Conservation (phyloP, 2,888 invertebrate species). For the Stenolophus ochropezus region DNA sequence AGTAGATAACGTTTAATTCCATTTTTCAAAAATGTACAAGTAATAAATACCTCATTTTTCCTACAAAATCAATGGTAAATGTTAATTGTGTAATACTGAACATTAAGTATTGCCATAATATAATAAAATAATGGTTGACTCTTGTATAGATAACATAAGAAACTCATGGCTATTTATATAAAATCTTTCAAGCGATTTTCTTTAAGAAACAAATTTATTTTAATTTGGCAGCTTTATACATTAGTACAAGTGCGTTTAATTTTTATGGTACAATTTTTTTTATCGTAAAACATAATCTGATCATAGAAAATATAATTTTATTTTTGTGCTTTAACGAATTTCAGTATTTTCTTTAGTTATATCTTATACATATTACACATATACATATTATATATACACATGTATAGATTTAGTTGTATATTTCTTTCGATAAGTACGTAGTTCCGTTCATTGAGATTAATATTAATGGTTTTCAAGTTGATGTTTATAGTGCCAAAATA, state of each 20-base stretch:
- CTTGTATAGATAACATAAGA: constrained; percentile 43
- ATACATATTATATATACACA: constrained; percentile 54
- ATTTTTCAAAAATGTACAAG: constrained; percentile 53
- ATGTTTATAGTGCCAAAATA: constrained; percentile 49
- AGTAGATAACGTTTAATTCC: constrained; percentile 32
- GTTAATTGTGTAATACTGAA: constrained; percentile 56
- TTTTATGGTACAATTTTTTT: constrained; percentile 8
- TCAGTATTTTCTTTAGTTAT: constrained; percentile 60
- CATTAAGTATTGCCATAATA: constrained; percentile 49
- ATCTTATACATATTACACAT: constrained; percentile 36
- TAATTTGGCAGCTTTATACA: constrained; percentile 48
- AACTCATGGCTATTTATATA: constrained; percentile 36
- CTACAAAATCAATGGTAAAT: constrained; percentile 49
- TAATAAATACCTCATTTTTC: constrained; percentile 48
- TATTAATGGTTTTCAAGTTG: constrained; percentile 48
- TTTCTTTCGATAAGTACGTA: constrained; percentile 46
- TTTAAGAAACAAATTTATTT: constrained; percentile 3
- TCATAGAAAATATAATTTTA: constrained; percentile 19
- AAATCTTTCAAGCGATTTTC: constrained; percentile 28
- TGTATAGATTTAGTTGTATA: constrained; percentile 57
- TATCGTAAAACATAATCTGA: not conserved
- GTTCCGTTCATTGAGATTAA: constrained; percentile 23
- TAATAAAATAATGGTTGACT: constrained; percentile 45
- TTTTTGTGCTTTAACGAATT: constrained; percentile 58
- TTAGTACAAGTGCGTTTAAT: constrained; percentile 32